Evolutionary conservation across 2,888 invertebrate genomes (phyloP), one percentile per base, ranked within the genome.

Genomic region (Abrostola tripartita): DNA sequence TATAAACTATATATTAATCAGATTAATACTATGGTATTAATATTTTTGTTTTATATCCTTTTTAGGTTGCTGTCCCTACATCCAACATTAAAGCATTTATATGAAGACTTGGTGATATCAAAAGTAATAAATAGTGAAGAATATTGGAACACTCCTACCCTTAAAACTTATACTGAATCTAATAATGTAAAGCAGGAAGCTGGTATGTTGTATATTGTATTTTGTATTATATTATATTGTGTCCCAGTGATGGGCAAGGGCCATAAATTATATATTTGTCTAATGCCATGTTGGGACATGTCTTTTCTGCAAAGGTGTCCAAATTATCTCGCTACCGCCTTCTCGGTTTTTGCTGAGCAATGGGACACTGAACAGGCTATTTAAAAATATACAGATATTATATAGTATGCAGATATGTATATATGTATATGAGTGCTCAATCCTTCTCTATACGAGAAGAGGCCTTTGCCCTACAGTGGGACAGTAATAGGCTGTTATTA

Each of bases 91-190:
- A 96, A 98, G 84, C 98, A 99, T 94, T 95, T 99, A 71, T 99
- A 99, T 90, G 98, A 98, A 93, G 99, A 99, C 93, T 96, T 99
- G 83, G 99, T 99, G 12, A 98, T 98, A 89, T 98, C 98, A 47
- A 98, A 98, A 91, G 98, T 99, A 49, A 97, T 99, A 76, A 97
- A 98, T 51, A 97, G 99, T 60, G 99, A 99, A 88, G 99, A 99
- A 89, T 99, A 99, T 94, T 99, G 99, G 99, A 96, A 97, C 54
- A 97, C 97, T 74, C 98, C 98, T 84, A 98, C 98, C 42, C 90
- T 96, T 5, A 96, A 95, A 82, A 96, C 97, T 77, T 97, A 98
- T 88, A 97, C 97, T 0, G 96, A 97, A 76, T 97, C 96, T 70
- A 96, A 96, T 86, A 95, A 95, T 81, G 96, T 96, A 80, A 96